A percentile compares a stretch with the other conserved stretches of the same genome.
These are phyloP conservation scores for Mesorhabditis sp. DNA, from an alignment of 2,888 invertebrate genomes.

Conservation along the genomic window DNA sequence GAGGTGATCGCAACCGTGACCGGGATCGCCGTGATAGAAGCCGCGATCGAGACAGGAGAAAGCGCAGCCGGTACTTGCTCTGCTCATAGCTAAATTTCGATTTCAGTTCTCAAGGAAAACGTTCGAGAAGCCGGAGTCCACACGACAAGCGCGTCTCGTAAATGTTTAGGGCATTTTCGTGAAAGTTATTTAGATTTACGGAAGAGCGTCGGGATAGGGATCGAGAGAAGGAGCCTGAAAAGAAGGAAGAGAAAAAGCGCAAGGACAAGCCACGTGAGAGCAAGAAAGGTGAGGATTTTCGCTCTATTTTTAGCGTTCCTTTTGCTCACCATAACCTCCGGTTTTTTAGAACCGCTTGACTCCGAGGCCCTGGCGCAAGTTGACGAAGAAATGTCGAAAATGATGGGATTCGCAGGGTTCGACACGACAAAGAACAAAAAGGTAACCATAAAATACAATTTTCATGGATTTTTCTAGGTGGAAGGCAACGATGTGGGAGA, in stretches of 20 bases:
- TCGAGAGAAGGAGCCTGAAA: constrained; percentile 19
- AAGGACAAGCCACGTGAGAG: constrained; percentile 10
- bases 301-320: constrained; percentile 4
- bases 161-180: background rate
- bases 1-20: constrained; percentile 12
- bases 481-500: constrained; percentile 88
- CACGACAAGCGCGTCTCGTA: background rate
- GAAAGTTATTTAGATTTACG: constrained; percentile 2
- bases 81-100: background rate
- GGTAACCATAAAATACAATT: constrained; percentile 37
- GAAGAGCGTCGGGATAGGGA: constrained; percentile 21
- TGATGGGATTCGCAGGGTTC: constrained; percentile 95
- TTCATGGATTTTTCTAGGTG: constrained; percentile 62
- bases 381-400: constrained; percentile 49
- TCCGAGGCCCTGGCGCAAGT: constrained; percentile 19
- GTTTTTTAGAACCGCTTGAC: constrained; percentile 18
- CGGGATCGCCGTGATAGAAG: constrained; percentile 14
- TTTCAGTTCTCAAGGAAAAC: background rate
- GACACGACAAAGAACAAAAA: constrained; percentile 76
- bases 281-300: background rate
- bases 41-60: constrained; percentile 18
- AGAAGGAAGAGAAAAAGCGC: constrained; percentile 15
- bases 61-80: constrained; percentile 7
- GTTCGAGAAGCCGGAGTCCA: constrained; percentile 7
- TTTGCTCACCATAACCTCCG: constrained; percentile 21